Evolutionary conservation across 2,888 invertebrate species (phyloP).

Genomic region (Tinea semifulvella): DNA sequence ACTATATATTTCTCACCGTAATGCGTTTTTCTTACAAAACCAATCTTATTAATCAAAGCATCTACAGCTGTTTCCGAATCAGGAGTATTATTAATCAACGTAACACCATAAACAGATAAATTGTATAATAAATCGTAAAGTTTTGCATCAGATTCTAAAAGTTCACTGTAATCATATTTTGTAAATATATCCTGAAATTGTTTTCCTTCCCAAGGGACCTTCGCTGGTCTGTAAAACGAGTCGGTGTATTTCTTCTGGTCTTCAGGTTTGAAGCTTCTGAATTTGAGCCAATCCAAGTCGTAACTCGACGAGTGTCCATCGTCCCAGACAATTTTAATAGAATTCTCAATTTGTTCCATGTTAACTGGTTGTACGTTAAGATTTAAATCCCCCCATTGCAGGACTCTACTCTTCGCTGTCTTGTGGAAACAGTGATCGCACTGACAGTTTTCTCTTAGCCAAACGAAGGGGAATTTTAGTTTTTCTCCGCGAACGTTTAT

Average conservation of each 20-base stretch:
- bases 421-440: conserved; percentile 72
- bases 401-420: conserved; percentile 67
- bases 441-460: conserved; percentile 78
- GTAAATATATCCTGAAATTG: conserved; percentile 56
- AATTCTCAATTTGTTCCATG: conserved; percentile 31
- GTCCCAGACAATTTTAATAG: conserved; percentile 65
- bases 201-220: conserved; percentile 60
- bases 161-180: conserved; percentile 58
- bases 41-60: conserved; percentile 69
- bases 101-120: conserved; percentile 72
- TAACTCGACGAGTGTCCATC: conserved; percentile 70
- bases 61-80: conserved; percentile 63
- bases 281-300: conserved; percentile 65
- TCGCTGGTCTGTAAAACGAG: conserved; percentile 59
- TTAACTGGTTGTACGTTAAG: conserved; percentile 50
- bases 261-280: conserved; percentile 61
- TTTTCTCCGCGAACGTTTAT: conserved; percentile 37
- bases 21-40: conserved; percentile 75
- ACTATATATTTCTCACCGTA: conserved; percentile 77
- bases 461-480: conserved; percentile 69
- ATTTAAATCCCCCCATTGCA: conserved; percentile 69
- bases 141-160: conserved; percentile 52
- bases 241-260: conserved; percentile 56
- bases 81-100: conserved; percentile 69
- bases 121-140: conserved; percentile 67